Evolutionary conservation across 53 echinoderm and acorn worm species (phyloP).

Genomic region (Henricia sp.): DNA sequence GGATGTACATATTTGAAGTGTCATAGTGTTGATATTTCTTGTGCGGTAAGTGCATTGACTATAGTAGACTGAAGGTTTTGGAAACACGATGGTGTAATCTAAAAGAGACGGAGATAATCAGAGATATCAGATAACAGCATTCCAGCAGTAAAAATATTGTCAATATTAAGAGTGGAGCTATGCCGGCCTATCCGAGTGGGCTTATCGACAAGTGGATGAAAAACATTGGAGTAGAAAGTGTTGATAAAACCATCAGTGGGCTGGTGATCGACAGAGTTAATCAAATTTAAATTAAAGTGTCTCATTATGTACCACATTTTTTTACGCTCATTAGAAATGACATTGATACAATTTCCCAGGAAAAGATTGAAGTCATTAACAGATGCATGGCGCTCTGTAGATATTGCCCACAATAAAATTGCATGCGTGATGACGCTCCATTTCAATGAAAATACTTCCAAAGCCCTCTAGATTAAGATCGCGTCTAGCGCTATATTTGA

Average conservation of each 20-base stretch:
- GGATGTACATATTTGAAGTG: no score
- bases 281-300: slow-evolving; percentile 51
- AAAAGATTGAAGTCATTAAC: background rate
- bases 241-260: slow-evolving; percentile 35
- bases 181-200: slow-evolving; percentile 66
- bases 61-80: no score
- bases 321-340: background rate
- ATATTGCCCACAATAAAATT: slow-evolving; percentile 30
- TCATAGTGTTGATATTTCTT: no score
- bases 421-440: background rate
- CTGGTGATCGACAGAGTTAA: background rate
- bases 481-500: no score
- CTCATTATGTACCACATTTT: slow-evolving; percentile 51
- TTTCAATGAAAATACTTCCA: slow-evolving; percentile 10
- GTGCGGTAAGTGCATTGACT: no score
- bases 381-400: slow-evolving; percentile 35
- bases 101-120: no score
- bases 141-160: no score
- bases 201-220: slow-evolving; percentile 44
- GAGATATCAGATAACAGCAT: no score
- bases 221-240: slow-evolving; percentile 37
- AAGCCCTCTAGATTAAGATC: no score
- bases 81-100: no score
- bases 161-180: no score
- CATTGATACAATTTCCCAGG: slow-evolving; percentile 25